Evolutionary conservation across 2,888 invertebrate genomes (phyloP), one percentile per base, ranked within the genome.

Genomic region (Piscicola geometra): DNA sequence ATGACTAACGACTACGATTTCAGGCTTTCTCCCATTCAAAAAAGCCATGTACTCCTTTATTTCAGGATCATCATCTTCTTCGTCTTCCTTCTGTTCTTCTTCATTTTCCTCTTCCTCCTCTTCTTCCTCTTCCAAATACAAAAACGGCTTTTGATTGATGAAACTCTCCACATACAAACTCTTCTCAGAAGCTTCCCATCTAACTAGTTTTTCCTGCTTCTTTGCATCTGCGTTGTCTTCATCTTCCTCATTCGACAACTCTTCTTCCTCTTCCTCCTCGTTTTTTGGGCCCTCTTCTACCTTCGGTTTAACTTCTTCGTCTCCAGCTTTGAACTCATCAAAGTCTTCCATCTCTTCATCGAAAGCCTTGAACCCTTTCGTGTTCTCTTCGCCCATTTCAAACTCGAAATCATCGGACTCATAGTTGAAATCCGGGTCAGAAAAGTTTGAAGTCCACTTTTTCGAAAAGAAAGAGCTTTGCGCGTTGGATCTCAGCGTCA

Each of bases 41-140:
- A 18, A 56, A 9, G 3, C n/a, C 60, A 56, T 56, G 60, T 56
- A 56, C 5, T 9, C 60, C n/a, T 5, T 5, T 25, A 56, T 15
- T 56, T 56, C 60, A 25, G 60, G 25, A n/a, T 56, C 60, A 56
- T 15, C 60, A 18, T 56, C 35, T 32, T 33, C 32, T 32, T 67
- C 9, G 15, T 15, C 5, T 18, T 67, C 28, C 32, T 67, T n/a
- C 32, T 67, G 9, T 32, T 25, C 32, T 67, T 32, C 67, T 32
- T 67, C 67, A 5, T 67, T 32, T 67, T 67, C 67, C 15, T 67
- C 67, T 32, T 67, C 33, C 28, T 35, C 35, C 3, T 67, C 67
- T 3, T 67, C 33, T 5, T 67, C 67, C 15, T 67, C 67, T 64
- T 28, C 25, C 9, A 64, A 64, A 64, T 64, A 25, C n/a, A 15